Evolutionary conservation across 2,888 invertebrate species (phyloP), one percentile per base, ranked within the genome.

Genomic region (Theretra japonica): DNA sequence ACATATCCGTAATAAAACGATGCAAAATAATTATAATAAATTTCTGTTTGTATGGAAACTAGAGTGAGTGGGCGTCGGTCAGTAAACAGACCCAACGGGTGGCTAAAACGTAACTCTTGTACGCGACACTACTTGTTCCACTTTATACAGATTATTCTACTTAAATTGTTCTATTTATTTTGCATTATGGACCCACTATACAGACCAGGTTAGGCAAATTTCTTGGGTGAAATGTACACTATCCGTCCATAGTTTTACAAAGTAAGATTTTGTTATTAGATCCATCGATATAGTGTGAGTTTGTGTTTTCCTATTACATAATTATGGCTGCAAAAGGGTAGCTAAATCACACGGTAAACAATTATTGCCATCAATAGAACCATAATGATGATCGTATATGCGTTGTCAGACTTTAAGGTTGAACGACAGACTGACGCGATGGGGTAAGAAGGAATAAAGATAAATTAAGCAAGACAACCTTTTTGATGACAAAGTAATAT

Each of bases 51-150:
- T 65, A 70, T 23, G 33, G 60, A 73, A 77, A 75, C 72, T 73
- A 73, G 73, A 77, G 77, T 74, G 73, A 69, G 77, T 75, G 74
- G 74, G 74, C 74, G 80, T 77, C 77, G 79, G 77, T 78, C 79
- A 78, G 76, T 74, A 73, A 81, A 79, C 70, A 21, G 59, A 50
- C 72, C 71, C 88, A 82, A 87, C 88, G 84, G 90, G 90, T 75
- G 88, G 84, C 83, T 90, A 90, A 90, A 90, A 90, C 84, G 84
- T 83, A 86, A 87, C 79, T 84, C 90, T 82, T 89, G 90, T 90
- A 82, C 72, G 74, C 79, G 77, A 77, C 80, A 70, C 75, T 75
- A 78, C 79, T 80, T 77, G 77, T 79, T 73, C 80, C 78, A 83
- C 76, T 80, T 82, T 48, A 65, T 23, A 65, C 41, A 65, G 65